Evolutionary conservation across 1,140 invertebrate species (phyloP).

Genomic region (Popillia japonica): DNA sequence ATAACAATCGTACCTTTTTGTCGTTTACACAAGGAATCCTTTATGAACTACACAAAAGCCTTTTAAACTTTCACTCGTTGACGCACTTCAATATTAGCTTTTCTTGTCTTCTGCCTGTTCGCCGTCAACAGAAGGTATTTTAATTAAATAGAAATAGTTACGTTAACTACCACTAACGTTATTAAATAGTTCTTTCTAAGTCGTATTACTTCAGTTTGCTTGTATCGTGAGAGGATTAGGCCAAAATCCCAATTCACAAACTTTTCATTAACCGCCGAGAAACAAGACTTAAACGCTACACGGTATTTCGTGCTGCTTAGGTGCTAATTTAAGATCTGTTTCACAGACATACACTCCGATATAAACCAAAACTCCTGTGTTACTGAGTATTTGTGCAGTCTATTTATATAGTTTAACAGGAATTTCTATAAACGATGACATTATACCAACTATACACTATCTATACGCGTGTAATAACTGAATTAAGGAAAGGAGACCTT

Average conservation of each 20-base stretch:
- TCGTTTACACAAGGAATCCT: neutral
- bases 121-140: neutral
- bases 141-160: neutral
- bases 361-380: slow-evolving; percentile 25
- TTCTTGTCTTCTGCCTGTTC: neutral
- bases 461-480: neutral
- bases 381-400: slow-evolving; percentile 24
- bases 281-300: neutral
- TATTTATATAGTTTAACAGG: slow-evolving; percentile 23
- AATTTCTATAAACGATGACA: neutral
- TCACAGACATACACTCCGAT: neutral
- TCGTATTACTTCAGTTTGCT: neutral
- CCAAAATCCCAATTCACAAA: neutral
- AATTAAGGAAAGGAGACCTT: neutral
- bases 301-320: neutral
- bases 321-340: slow-evolving; percentile 15
- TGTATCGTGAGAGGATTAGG: too few relatives aligned
- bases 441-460: neutral
- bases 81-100: neutral
- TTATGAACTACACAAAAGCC: neutral
- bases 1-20: neutral
- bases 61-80: neutral
- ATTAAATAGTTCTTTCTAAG: neutral
- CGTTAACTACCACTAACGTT: neutral
- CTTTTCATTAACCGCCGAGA: slow-evolving; percentile 7